Evolutionary conservation across 2,797 vertebrate genomes (phyloP).

Genomic region (Oryzias dopingdopingensis): DNA sequence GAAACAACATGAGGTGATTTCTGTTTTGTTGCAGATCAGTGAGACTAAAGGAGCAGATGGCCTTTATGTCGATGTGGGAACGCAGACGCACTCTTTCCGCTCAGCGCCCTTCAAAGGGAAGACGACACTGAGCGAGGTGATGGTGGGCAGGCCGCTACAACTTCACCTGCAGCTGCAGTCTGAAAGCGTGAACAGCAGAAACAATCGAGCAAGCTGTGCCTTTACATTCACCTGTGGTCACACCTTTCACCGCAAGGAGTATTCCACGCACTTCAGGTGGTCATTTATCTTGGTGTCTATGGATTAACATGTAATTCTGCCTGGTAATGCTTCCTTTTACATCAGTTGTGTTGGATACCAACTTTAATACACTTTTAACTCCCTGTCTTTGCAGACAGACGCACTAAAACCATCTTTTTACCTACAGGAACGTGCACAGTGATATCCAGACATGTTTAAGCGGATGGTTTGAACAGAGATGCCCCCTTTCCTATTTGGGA

Average conservation of each 20-base stretch:
- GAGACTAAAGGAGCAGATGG: conserved; percentile 81
- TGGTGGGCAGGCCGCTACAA: conserved; percentile 57
- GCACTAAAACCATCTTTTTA: background rate
- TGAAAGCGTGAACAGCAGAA: conserved; percentile 84
- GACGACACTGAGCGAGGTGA: conserved; percentile 81
- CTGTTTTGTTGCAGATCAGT: conserved; percentile 74
- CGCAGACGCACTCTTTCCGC: conserved; percentile 89
- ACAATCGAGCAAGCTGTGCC: conserved; percentile 86
- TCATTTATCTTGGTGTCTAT: background rate
- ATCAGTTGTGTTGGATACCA: background rate
- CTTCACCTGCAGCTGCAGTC: conserved; percentile 85
- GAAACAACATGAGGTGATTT: no score
- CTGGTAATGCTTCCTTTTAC: background rate
- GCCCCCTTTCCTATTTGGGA: conserved; percentile 91
- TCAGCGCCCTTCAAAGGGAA: conserved; percentile 80
- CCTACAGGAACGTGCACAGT: conserved; percentile 84
- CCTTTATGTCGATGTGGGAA: conserved; percentile 82
- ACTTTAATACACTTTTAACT: background rate
- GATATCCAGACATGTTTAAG: conserved; percentile 89
- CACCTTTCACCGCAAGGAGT: conserved; percentile 89
- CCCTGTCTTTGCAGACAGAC: background rate
- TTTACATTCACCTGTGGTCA: conserved; percentile 91
- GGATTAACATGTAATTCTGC: background rate
- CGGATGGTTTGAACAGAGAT: conserved; percentile 92
- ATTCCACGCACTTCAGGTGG: conserved; percentile 84